Base-by-base conservation (phyloP, 2,888 invertebrate genomes). In the Clistopyga incitator region DNA sequence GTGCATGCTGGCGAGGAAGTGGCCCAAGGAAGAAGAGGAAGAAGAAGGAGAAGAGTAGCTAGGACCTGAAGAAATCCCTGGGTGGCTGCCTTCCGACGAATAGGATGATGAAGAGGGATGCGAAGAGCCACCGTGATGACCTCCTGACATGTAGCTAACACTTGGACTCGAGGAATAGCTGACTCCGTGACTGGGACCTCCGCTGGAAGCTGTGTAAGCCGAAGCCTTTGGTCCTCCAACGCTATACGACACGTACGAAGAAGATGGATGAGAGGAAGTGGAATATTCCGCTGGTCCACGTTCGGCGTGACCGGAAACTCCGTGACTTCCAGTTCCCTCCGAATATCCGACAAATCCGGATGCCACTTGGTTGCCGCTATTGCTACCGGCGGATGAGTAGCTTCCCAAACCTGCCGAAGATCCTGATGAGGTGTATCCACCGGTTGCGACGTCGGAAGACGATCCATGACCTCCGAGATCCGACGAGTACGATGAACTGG, bases 401-500 rank as follows among this genome's bases (percentile, higher is more conserved):
- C 71, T 78, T 13, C 72, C 79, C 4, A 78, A 25, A 3, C 75
- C 61, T 1, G 72, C 34, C 2, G 84, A 81, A 3, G 84, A 74
- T 65, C 85, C 64, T 79, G 76, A 54, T 81, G 88, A 72, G 78
- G 87, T 38, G 83, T 89, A 85, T 86, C 86, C 52, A 38, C 54
- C 47, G 11, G 54, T 68, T 23, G 47, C 81, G 6, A 80, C 29
- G 10, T 86, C 86, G 6, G 85, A 64, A 0, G 84, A 70, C n/a
- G 78, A 72, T 6, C 86, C 84, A 50, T 88, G 85, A 6, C 76
- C 45, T 4, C 82, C 86, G 25, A 78, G 85, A 11, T 84, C 86
- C 10, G 84, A 65, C 34, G 86, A 81, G 72, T 90, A 89, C 6
- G 89, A 80, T 20, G 85, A 84, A 15, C 86, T 76, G 18, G 85